These are phyloP conservation scores for Nomada flava DNA, from an alignment of 2,888 invertebrate species.

Conservation along the genomic window DNA sequence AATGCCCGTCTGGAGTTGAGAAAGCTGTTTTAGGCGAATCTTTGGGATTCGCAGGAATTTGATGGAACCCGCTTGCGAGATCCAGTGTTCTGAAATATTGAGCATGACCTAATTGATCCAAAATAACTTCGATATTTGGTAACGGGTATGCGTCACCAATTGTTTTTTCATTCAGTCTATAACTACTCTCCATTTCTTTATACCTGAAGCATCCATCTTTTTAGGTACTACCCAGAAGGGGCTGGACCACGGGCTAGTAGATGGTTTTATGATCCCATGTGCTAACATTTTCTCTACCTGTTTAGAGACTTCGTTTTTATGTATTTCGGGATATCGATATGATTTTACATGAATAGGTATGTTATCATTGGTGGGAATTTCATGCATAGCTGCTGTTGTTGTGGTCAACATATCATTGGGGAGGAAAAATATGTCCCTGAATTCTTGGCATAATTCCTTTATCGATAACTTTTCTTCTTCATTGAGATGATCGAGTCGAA, in stretches of 20 bases:
- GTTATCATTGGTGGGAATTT: slow-evolving; percentile 6
- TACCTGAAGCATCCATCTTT: too few species aligned
- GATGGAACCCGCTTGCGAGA: not conserved
- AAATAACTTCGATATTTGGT: not conserved
- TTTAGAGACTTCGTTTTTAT: not conserved
- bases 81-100: not conserved
- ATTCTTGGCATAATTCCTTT: slow-evolving; percentile 1
- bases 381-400: slow-evolving; percentile 5
- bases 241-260: too few species aligned
- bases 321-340: slow-evolving; percentile 3
- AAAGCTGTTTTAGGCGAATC: slow-evolving; percentile 11
- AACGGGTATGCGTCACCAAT: not conserved
- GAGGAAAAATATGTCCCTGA: slow-evolving; percentile 16
- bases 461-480: not conserved
- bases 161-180: too few species aligned
- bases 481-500: slow-evolving; percentile 14
- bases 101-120: not conserved
- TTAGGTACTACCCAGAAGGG: too few species aligned
- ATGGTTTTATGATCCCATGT: too few species aligned
- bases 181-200: too few species aligned
- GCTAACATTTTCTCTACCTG: not conserved
- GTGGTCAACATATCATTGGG: not conserved
- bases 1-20: slow-evolving; percentile 8
- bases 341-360: slow-evolving; percentile 5
- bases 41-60: not conserved